Base-by-base conservation (phyloP, 1,140 invertebrate genomes). In the Platorchestia sp. region DNA sequence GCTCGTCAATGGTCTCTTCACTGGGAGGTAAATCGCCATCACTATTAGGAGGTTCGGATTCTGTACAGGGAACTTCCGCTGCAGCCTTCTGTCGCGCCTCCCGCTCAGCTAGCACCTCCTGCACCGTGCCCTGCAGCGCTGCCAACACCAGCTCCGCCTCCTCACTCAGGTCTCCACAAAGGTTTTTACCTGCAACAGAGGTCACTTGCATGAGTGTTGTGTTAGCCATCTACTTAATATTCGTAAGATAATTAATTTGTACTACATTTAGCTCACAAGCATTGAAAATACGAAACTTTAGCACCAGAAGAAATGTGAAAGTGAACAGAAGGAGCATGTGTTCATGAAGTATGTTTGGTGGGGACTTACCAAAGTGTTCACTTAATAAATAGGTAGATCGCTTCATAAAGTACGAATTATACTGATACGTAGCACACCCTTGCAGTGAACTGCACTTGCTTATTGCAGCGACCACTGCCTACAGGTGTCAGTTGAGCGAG, bases 1-100 rank as follows among this genome's bases (percentile, higher is more conserved):
- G 43, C 40, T 93, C 91, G 10, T 93, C 91, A 40, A 93, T 93
- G 91, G 41, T 93, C 0, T 93, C 91, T 47, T 93, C 91, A n/a
- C 7, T n/a, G 45, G 91, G 45, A 90, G 44, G 87, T 10, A 44
- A 7, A 90, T 42, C 87, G 7, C 41, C 87, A 22, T 93, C 43
- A 93, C 44, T 93, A 40, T 10, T 27, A 5, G 91, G 44, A 93
- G 44, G 14, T 3, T 40, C 45, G 91, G 43, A 14, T 40, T 45
- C 36, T 44, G 45, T 93, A 40, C 5, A 42, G 19, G 6, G 5
- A n/a, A 7, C 5, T 44, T 93, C 7, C 7, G 45, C 6, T 16
- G 91, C 43, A 3, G 44, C 6, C 45, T 47, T 44, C 91, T 93
- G 5, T 10, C 43, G 87, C 7, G 87, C 27, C 41, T 42, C 87